These are phyloP conservation scores for Hecatera dysodea DNA, from an alignment of 2,888 invertebrate genomes.

Conservation along the genomic window DNA sequence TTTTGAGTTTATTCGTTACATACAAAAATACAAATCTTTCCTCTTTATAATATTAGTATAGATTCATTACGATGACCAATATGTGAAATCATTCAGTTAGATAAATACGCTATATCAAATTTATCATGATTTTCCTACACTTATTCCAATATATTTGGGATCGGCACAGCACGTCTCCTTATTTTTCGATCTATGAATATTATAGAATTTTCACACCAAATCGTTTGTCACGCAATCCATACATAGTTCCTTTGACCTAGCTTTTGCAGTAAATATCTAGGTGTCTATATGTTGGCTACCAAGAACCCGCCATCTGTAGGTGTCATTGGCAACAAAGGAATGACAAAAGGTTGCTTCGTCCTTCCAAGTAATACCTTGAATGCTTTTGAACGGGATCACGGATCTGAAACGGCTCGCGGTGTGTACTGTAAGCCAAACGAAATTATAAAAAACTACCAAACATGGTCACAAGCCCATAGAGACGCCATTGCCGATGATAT, in stretches of 20 bases:
- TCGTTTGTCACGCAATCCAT: too few relatives aligned
- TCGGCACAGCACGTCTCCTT: too few relatives aligned
- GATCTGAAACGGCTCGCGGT: neutral
- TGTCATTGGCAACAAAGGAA: constrained; percentile 21
- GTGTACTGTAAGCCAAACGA: neutral
- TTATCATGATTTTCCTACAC: too few relatives aligned
- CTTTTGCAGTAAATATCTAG: neutral
- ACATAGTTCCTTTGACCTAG: neutral
- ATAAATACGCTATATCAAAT: too few relatives aligned
- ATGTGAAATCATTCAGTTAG: too few relatives aligned
- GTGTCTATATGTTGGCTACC: neutral
- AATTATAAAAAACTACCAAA: neutral
- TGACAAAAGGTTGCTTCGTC: constrained; percentile 13
- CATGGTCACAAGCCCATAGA: neutral
- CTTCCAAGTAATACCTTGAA: constrained; percentile 3
- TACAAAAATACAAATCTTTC: too few relatives aligned
- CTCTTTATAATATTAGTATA: too few relatives aligned
- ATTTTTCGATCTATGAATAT: neutral
- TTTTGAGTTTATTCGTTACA: too few relatives aligned
- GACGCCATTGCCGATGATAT: too few relatives aligned
- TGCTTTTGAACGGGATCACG: constrained; percentile 11
- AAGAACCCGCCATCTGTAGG: neutral
- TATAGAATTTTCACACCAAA: neutral
- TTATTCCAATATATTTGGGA: too few relatives aligned
- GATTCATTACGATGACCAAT: too few relatives aligned